A percentile compares a stretch with the other conserved stretches of the same genome.
Evolutionary conservation across 2,888 invertebrate genomes (phyloP).

Genomic region (Stictocephala bisonia): DNA sequence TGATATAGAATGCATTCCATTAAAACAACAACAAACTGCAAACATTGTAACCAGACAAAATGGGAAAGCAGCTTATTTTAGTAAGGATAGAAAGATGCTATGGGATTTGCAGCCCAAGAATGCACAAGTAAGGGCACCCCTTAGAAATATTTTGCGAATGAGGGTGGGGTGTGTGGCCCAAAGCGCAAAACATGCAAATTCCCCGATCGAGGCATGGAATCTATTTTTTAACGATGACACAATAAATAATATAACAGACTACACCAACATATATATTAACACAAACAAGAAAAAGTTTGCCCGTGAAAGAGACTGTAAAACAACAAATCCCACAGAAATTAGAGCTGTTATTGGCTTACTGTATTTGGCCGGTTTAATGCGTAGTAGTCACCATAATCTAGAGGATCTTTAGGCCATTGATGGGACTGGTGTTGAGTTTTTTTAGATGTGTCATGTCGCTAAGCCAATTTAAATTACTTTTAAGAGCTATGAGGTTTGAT

Average conservation of each 20-base stretch:
- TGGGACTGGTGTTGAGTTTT: too few species aligned
- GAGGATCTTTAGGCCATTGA: not conserved
- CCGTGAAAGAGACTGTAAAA: not conserved
- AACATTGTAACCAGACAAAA: not conserved
- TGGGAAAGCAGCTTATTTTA: constrained; percentile 1
- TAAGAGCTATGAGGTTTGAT: too few species aligned
- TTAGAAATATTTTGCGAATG: constrained; percentile 15
- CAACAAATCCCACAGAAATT: not conserved
- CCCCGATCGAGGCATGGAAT: not conserved
- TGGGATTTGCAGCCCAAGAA: constrained; percentile 6
- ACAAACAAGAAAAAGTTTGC: constrained; percentile 3
- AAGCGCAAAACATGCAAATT: not conserved
- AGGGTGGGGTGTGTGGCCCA: constrained; percentile 2
- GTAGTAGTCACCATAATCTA: not conserved
- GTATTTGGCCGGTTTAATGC: too few species aligned
- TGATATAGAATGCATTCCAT: not conserved
- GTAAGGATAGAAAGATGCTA: too few species aligned
- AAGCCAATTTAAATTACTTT: not conserved
- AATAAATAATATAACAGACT: constrained; percentile 19
- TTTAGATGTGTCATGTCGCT: constrained; percentile 10
- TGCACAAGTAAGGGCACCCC: not conserved
- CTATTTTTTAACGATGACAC: too few species aligned
- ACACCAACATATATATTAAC: not conserved
- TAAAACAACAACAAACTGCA: not conserved
- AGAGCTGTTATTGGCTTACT: too few species aligned